Evolutionary conservation across 1,140 invertebrate genomes (phyloP), one percentile per base, ranked within the genome.

Genomic region (Drosophila ambigua): DNA sequence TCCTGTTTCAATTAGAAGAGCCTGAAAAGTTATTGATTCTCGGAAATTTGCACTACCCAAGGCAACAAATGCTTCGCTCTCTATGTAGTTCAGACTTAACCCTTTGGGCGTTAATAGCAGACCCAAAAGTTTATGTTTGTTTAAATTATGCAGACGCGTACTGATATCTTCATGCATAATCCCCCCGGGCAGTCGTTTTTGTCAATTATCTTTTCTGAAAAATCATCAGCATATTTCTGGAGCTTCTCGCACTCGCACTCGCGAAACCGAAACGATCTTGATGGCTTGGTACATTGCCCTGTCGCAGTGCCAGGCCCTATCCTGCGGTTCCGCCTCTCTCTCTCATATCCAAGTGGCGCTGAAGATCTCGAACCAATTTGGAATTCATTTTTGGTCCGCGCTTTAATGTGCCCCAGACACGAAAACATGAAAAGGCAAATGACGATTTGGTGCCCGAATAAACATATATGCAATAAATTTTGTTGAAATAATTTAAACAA

Each of bases 181-280:
- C n/a, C 77, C 46, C 45, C 54, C 11, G 35, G 66, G 59, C 79
- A 53, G 79, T 82, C 79, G 80, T 57, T 67, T 50, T 43, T 69
- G 67, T 71, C 67, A 69, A 69, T 83, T 84, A 83, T 83, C 79
- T 67, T 46, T 83, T 84, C 80, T 83, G 52, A 54, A 84, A 79
- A 84, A 79, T 83, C 79, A 84, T 79, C 71, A 84, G 49, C 58
- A 39, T 39, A 39, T 39, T 39, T 59, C 65, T 58, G 54, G 45
- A 83, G 55, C 69, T 62, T 59, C 61, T 71, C 71, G 57, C 69
- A 53, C 68, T 71, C 72, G 58, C 66, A 65, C 31, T 11, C 43
- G 58, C 67, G 45, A 23, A 53, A 53, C 31, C 75, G 75, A 83
- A 79, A 83, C 79, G 80, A 83, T 83, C 79, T 83, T 84, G 80